phyloP scores from a whole-genome alignment of 1,140 invertebrate genomes.

The Drosophila ironensis region DNA sequence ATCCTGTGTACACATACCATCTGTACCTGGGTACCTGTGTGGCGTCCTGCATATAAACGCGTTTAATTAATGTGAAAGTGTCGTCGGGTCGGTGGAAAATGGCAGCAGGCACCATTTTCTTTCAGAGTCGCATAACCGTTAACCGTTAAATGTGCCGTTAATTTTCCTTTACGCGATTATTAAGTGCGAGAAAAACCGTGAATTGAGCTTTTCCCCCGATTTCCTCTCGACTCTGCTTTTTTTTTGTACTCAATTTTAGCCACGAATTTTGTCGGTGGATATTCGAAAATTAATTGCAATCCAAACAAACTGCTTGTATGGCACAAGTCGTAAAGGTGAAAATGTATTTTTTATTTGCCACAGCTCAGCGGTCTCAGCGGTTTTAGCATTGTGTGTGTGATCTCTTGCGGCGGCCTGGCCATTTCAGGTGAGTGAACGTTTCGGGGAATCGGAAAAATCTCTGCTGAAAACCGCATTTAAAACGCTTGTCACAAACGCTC shows the following conservation, averaged over 20 bases:
- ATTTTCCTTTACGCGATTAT: slow-evolving; percentile 58
- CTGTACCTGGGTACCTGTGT: slow-evolving; percentile 11
- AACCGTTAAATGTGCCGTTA: slow-evolving; percentile 62
- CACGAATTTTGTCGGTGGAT: background rate
- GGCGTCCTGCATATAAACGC: slow-evolving; percentile 67
- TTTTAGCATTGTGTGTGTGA: slow-evolving; percentile 32
- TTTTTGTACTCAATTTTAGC: background rate
- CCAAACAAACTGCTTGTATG: background rate
- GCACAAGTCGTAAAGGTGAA: slow-evolving; percentile 15
- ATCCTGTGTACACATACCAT: slow-evolving; percentile 21
- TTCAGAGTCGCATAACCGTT: slow-evolving; percentile 21
- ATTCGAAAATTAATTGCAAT: background rate
- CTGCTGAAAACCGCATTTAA: slow-evolving; percentile 5
- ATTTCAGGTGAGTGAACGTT: slow-evolving; percentile 36
- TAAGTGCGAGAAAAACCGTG: slow-evolving; percentile 65
- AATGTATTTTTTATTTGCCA: slow-evolving; percentile 40
- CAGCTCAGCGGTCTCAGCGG: slow-evolving; percentile 27
- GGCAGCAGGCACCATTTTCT: slow-evolving; percentile 10
- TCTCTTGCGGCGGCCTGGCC: slow-evolving; percentile 25
- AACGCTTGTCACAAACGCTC: too few species aligned
- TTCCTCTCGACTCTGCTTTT: background rate
- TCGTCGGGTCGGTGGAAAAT: slow-evolving; percentile 35
- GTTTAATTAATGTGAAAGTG: slow-evolving; percentile 78
- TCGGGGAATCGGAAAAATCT: background rate
- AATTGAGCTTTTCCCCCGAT: too few species aligned